Conservation (phyloP, 2,888 invertebrate species). For the Arrhopalites spinosus region DNA sequence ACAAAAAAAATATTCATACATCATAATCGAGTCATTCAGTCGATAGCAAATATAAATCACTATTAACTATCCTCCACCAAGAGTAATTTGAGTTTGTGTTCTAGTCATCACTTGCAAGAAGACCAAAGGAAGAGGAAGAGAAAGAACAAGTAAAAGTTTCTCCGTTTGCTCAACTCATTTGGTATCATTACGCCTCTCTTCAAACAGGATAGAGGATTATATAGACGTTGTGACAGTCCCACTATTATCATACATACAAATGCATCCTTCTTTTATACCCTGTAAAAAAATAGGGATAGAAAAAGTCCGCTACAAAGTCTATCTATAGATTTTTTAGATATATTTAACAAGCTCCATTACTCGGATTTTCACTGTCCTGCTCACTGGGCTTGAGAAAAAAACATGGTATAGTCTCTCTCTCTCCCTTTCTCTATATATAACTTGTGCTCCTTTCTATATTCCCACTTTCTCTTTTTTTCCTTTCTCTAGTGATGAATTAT, state of each 20-base stretch:
- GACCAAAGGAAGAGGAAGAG: neutral
- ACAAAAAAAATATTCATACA: slow-evolving; percentile 33
- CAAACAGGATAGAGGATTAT: too few relatives aligned
- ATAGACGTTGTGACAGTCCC: too few relatives aligned
- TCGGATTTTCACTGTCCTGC: neutral
- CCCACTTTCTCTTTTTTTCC: neutral
- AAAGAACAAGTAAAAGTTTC: neutral
- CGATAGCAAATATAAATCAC: slow-evolving; percentile 22
- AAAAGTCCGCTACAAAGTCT: neutral
- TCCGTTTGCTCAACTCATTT: neutral
- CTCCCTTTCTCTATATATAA: neutral
- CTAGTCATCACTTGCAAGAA: slow-evolving; percentile 22
- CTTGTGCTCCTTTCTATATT: neutral
- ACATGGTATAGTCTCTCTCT: neutral
- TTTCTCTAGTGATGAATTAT: slow-evolving; percentile 37
- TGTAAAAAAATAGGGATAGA: neutral
- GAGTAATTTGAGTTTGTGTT: slow-evolving; percentile 29
- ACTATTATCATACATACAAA: too few relatives aligned
- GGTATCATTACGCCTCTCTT: too few relatives aligned
- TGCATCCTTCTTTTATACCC: too few relatives aligned
- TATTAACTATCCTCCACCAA: slow-evolving; percentile 11
- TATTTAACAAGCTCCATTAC: neutral
- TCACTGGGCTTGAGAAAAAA: too few relatives aligned
- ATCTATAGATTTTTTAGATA: neutral
- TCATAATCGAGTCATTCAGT: slow-evolving; percentile 27